A percentile compares a stretch with the other conserved stretches of the same genome.
phyloP scores from a whole-genome alignment of 2,888 invertebrate genomes.

The Machimus atricapillus region DNA sequence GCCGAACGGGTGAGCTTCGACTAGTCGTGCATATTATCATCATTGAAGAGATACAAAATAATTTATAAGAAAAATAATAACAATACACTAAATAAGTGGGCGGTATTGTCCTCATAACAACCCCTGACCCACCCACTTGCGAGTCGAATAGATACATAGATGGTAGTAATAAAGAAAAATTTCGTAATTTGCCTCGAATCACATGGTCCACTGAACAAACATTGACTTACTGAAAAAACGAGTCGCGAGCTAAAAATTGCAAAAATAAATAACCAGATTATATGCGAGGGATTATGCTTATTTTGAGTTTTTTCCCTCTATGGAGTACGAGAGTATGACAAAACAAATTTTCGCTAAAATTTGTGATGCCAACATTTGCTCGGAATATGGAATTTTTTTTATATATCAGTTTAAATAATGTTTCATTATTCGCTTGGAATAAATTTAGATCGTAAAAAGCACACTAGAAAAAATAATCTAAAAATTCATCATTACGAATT shows the following conservation, averaged over 20 bases:
- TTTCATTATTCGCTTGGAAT: too few relatives aligned
- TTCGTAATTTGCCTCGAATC: neutral
- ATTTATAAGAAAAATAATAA: neutral
- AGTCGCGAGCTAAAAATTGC: neutral
- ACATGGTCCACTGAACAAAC: neutral
- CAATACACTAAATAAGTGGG: neutral
- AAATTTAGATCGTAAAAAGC: too few relatives aligned
- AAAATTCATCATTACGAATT: too few relatives aligned
- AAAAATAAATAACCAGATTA: neutral
- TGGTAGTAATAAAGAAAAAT: neutral
- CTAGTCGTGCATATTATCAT: neutral
- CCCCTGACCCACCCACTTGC: neutral
- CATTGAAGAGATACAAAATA: neutral
- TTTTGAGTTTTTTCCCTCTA: neutral
- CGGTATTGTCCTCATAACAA: neutral
- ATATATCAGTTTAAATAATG: neutral
- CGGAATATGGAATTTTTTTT: neutral
- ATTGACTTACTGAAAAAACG: neutral
- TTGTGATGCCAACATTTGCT: neutral
- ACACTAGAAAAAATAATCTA: too few relatives aligned
- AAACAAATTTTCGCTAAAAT: neutral
- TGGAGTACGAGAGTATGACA: neutral
- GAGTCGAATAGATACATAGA: neutral
- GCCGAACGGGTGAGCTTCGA: neutral
- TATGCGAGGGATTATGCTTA: neutral